Base-by-base conservation (phyloP, 2,113 vertebrate genomes). In the Patagioenas fasciata region DNA sequence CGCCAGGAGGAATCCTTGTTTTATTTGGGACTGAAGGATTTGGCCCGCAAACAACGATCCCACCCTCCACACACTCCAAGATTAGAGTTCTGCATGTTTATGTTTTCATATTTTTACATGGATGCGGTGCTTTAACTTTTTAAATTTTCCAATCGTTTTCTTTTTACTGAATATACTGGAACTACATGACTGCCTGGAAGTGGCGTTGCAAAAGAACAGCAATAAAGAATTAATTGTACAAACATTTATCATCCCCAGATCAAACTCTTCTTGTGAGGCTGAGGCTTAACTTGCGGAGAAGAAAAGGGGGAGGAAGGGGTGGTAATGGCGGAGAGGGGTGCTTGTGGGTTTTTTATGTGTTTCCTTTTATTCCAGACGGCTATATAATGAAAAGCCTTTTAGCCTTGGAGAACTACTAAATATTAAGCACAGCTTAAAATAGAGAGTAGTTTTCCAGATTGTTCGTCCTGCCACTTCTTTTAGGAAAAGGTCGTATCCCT, bases 141-240 rank as follows among this genome's bases (percentile, higher is more conserved):
- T 11, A 34, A 19, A 47, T 40, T 77, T 81, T 56, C 65, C 50
- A 57, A 0, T 17, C 50, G 34, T 44, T 79, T 65, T 29, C 64
- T 44, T 81, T 81, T 85, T 78, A 17, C 70, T 74, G 36, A 71
- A 32, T 24, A 13, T 4, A 10, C 84, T 50, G 83, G 64, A 58
- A 47, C 64, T 34, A 11, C 72, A 31, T 5, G 73, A 5, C 44
- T 75, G 88, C 65, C 69, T 75, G 85, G 65, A 91, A 92, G 72
- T 31, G 80, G 60, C 83, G 15, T 71, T 65, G 85, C 36, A 74
- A 83, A 56, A 77, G 48, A 85, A 24, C 32, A 57, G 62, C 91
- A 94, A 80, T 89, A 91, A 95, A 95, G 75, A 90, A 97, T 95
- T 95, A 94, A 94, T 91, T 96, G 91, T 91, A 50, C 87, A 95